phyloP scores from a whole-genome alignment of 2,888 invertebrate genomes.

The Crepidodera aurea region DNA sequence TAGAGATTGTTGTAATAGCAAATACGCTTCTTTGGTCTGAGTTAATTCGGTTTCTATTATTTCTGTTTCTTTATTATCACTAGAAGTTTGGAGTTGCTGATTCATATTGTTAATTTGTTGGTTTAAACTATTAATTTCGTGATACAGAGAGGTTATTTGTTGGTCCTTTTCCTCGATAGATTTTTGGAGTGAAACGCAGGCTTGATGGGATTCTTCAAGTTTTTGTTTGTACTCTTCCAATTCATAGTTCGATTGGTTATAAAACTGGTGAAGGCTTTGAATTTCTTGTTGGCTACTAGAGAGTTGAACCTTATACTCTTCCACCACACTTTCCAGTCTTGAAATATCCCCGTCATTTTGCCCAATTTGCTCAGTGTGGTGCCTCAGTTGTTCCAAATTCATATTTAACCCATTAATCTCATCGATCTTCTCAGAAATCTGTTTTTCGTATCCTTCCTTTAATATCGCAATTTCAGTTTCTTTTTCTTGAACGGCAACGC shows the following conservation, averaged over 20 bases:
- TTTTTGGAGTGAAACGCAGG: slow-evolving; percentile 33
- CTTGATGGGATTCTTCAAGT: slow-evolving; percentile 35
- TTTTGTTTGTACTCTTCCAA: slow-evolving; percentile 37
- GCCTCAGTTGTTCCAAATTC: slow-evolving; percentile 18
- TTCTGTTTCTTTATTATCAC: slow-evolving; percentile 47
- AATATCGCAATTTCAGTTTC: slow-evolving; percentile 32
- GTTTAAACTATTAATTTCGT: background rate
- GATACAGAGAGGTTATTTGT: background rate
- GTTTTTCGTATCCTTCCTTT: slow-evolving; percentile 5
- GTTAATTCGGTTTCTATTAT: slow-evolving; percentile 45
- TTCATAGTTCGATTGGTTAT: slow-evolving; percentile 26
- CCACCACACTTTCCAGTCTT: slow-evolving; percentile 28
- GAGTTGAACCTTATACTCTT: slow-evolving; percentile 32
- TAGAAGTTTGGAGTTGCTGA: slow-evolving; percentile 40
- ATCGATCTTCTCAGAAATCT: background rate
- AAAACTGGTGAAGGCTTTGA: slow-evolving; percentile 33
- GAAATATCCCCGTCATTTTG: slow-evolving; percentile 38
- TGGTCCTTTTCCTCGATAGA: slow-evolving; percentile 43
- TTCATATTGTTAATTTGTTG: slow-evolving; percentile 34
- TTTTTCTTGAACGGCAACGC: slow-evolving; percentile 24
- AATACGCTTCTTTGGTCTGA: slow-evolving; percentile 39
- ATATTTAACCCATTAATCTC: background rate
- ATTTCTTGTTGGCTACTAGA: background rate
- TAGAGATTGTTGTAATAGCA: slow-evolving; percentile 36
- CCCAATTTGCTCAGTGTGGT: slow-evolving; percentile 32